Evolutionary conservation across 2,113 vertebrate species (phyloP), one percentile per base, ranked within the genome.

Genomic region (Sardina pilchardus): DNA sequence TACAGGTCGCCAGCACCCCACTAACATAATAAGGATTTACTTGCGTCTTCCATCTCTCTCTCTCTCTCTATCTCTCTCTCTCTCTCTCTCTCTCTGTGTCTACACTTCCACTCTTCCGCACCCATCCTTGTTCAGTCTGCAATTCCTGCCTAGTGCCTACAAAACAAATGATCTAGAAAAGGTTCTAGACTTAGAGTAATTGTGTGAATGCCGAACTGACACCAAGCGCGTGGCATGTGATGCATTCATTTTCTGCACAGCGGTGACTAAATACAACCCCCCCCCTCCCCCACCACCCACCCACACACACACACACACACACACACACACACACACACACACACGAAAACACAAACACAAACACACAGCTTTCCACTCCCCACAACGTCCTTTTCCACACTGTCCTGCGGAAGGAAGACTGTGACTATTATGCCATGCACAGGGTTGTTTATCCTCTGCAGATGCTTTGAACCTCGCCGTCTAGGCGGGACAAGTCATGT

Each of bases 151-250:
- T 71, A 59, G 81, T 21, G 84, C 81, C 34, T 71, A 59, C 59
- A 78, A 47, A 81, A 59, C 67, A 86, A 83, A 83, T 89, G 63
- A 84, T 80, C 78, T 59, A 89, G 48, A 85, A 78, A 83, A 85
- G 83, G 39, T 42, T 4, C 39, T 81, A 88, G 84, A 87, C 85
- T n/a, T 67, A 83, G 81, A 50, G 53, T 86, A 88, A 85, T 75
- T 53, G 36, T 81, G 50, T 87, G 81, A 87, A 81, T 42, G 82
- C 83, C 17, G 56, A 34, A 26, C 80, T 83, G 83, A 26, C 80
- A 86, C 45, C 81, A 75, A 85, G 85, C 50, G 67, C 78, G 47
- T 56, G 44, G 71, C 81, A 59, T 14, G 42, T 82, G 56, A 82
- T 53, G 53, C 42, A 86, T 78, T 85, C 45, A 88, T 86, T 83